Percentiles rank a stretch among this genome's conserved stretches.
Conservation (phyloP, 2,888 invertebrate genomes). For the Tethea ocularis region DNA sequence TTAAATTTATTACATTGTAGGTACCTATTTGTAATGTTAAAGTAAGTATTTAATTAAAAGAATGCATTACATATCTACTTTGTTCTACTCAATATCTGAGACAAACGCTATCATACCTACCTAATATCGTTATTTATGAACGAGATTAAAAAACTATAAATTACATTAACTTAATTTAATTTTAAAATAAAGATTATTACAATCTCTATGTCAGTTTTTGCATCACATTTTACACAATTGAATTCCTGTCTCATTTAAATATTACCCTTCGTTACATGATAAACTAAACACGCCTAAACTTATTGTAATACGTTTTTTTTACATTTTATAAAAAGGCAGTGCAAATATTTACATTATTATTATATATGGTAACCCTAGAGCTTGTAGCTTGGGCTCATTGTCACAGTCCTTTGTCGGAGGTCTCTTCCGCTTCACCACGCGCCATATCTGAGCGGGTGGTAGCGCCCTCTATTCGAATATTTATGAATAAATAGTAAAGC, state of each 20-base stretch:
- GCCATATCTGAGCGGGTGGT: slow-evolving; percentile 63
- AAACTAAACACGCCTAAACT: slow-evolving; percentile 39
- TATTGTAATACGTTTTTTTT: slow-evolving; percentile 27
- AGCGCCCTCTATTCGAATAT: slow-evolving; percentile 59
- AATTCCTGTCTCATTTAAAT: slow-evolving; percentile 25
- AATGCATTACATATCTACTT: no score
- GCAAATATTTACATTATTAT: slow-evolving; percentile 42
- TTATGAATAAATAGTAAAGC: slow-evolving; percentile 46
- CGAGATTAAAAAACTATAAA: no score
- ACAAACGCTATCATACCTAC: no score
- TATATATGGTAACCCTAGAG: slow-evolving; percentile 52
- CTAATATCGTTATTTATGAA: no score
- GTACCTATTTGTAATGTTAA: no score
- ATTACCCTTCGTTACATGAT: slow-evolving; percentile 25
- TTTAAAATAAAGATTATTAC: no score
- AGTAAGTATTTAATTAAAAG: no score
- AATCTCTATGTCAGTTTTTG: no score
- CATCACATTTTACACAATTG: background rate
- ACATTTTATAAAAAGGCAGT: slow-evolving; percentile 31
- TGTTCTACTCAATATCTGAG: no score
- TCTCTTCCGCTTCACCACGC: slow-evolving; percentile 78
- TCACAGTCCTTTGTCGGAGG: slow-evolving; percentile 78
- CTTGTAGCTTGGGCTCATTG: slow-evolving; percentile 56
- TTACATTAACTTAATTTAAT: no score
- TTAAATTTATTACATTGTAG: background rate